A percentile compares a stretch with the other conserved stretches of the same genome.
Conservation (phyloP, 2,113 vertebrate genomes). For the Cephalopterus ornatus region DNA sequence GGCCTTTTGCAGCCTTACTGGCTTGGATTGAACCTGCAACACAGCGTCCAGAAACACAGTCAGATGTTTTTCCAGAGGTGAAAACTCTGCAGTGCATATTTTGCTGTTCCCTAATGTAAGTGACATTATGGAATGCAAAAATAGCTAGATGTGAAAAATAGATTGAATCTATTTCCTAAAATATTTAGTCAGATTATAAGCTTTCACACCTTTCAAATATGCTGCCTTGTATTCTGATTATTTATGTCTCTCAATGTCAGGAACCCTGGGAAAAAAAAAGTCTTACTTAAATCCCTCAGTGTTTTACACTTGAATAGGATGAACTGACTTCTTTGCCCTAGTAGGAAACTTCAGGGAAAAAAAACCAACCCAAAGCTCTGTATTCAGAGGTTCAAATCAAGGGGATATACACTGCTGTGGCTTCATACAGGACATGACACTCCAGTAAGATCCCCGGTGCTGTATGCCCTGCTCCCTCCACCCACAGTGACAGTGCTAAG, state of each 20-base stretch:
- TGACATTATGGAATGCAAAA: background rate
- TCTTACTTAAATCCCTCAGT: background rate
- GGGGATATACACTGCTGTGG: background rate
- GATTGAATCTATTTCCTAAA: background rate
- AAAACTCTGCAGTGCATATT: background rate
- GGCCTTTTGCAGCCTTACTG: background rate
- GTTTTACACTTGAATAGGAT: background rate
- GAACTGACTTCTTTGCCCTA: background rate
- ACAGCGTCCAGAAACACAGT: background rate
- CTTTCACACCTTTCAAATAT: background rate
- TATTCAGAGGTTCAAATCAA: background rate
- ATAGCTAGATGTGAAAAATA: background rate
- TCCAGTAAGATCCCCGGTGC: background rate
- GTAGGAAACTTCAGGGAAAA: background rate
- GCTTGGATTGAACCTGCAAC: background rate
- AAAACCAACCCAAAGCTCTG: background rate
- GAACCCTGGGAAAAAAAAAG: background rate
- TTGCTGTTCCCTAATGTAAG: background rate
- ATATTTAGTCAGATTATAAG: background rate
- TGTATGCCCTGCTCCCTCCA: background rate
- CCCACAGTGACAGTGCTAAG: accelerated
- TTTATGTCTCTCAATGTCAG: background rate
- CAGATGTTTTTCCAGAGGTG: background rate
- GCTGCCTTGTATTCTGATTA: background rate
- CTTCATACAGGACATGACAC: background rate